Evolutionary conservation across 2,113 vertebrate species (phyloP).

Genomic region (Mugil cephalus): DNA sequence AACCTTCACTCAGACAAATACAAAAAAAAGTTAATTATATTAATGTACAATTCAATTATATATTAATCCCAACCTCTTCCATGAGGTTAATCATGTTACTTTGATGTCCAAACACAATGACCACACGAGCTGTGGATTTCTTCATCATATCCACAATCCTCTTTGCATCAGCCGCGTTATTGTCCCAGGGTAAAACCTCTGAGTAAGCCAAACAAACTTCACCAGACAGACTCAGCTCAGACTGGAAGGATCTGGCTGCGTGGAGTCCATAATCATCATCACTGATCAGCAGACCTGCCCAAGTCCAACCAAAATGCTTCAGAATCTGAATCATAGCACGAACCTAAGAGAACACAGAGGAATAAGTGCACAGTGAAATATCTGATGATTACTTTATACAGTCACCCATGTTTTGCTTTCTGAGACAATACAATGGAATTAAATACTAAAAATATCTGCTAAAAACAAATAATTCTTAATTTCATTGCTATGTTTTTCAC

Average conservation of each 20-base stretch:
- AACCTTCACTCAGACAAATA: too few species aligned
- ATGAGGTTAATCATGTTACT: slow-evolving; percentile 29
- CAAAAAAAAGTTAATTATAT: too few species aligned
- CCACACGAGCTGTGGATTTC: slow-evolving; percentile 62
- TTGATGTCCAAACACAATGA: slow-evolving; percentile 64
- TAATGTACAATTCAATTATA: background rate
- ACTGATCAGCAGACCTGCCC: slow-evolving; percentile 35
- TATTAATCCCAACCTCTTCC: slow-evolving; percentile 29
- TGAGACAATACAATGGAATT: too few species aligned
- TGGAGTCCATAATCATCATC: slow-evolving; percentile 43
- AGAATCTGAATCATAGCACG: slow-evolving; percentile 63
- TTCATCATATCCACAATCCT: slow-evolving; percentile 72
- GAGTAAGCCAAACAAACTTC: slow-evolving; percentile 69
- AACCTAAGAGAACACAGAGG: slow-evolving; percentile 29
- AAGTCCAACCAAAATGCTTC: slow-evolving; percentile 39
- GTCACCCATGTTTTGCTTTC: too few species aligned
- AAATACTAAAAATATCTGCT: too few species aligned
- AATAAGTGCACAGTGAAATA: background rate
- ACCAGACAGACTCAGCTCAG: slow-evolving; percentile 12
- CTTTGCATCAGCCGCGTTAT: slow-evolving; percentile 50
- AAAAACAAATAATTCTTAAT: too few species aligned
- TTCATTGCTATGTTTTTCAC: background rate
- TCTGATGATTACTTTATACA: too few species aligned
- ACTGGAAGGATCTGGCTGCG: slow-evolving; percentile 24
- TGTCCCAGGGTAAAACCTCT: slow-evolving; percentile 71